Percentiles rank a stretch among this genome's conserved stretches.
phyloP scores from a whole-genome alignment of 2,113 vertebrate genomes.

The Piprites chloris region DNA sequence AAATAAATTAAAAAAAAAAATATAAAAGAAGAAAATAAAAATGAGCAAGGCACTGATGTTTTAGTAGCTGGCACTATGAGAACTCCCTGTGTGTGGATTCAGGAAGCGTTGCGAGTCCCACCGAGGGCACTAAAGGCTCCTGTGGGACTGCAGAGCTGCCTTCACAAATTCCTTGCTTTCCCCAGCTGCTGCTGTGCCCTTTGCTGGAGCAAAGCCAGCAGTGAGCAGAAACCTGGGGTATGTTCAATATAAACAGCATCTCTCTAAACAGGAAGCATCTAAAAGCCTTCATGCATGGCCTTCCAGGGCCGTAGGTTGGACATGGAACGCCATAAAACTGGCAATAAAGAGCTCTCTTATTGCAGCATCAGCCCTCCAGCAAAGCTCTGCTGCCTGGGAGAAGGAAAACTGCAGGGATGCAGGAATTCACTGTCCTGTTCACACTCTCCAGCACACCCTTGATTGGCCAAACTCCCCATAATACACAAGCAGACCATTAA shows the following conservation, averaged over 20 bases:
- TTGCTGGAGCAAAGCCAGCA: not conserved
- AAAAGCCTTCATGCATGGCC: not conserved
- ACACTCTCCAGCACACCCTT: not conserved
- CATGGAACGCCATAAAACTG: not conserved
- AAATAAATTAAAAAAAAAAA: not conserved
- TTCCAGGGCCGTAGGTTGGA: fast-evolving
- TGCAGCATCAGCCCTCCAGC: not conserved
- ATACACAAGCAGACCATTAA: not conserved
- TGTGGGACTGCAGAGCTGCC: not conserved
- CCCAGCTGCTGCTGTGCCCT: not conserved
- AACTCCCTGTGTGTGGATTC: not conserved
- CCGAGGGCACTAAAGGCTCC: not conserved
- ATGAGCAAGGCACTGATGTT: not conserved
- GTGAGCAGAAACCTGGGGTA: not conserved
- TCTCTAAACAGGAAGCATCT: not conserved
- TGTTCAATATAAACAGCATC: not conserved
- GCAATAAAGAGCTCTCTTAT: not conserved
- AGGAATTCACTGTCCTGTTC: not conserved
- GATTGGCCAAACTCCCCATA: not conserved
- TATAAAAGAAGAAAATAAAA: not conserved
- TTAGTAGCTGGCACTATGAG: not conserved
- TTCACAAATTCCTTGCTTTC: not conserved
- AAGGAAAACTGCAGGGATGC: not conserved
- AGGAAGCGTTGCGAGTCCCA: not conserved
- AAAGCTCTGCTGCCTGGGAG: not conserved